A percentile compares a stretch with the other conserved stretches of the same genome.
Evolutionary conservation across 1,140 invertebrate species (phyloP).

Genomic region (Trachymyrmex cornetzi): DNA sequence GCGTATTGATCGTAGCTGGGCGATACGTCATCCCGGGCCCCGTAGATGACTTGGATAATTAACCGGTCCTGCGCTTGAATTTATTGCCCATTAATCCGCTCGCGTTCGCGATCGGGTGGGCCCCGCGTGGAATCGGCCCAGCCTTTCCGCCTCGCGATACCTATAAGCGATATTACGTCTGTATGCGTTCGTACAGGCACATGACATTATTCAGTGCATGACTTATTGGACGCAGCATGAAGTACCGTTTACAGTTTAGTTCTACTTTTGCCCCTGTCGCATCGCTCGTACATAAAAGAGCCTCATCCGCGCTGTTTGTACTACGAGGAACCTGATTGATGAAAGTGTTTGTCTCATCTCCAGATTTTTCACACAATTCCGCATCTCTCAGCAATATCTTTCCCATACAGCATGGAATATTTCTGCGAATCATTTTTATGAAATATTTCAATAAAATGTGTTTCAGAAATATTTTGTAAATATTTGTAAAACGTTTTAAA

Average conservation of each 20-base stretch:
- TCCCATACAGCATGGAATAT: no score
- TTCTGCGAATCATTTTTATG: no score
- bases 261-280: conserved; percentile 36
- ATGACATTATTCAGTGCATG: conserved; percentile 62
- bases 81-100: conserved; percentile 60
- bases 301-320: no score
- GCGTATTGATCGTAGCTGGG: conserved; percentile 36
- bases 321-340: background rate
- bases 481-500: no score
- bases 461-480: no score
- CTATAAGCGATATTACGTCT: background rate
- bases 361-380: conserved; percentile 6
- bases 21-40: conserved; percentile 40
- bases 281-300: background rate
- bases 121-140: conserved; percentile 19
- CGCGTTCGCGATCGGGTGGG: conserved; percentile 30
- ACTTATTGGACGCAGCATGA: conserved; percentile 49
- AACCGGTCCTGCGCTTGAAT: conserved; percentile 59
- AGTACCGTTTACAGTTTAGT: conserved; percentile 41
- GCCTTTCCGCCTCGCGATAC: conserved; percentile 51
- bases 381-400: background rate
- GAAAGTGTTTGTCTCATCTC: background rate
- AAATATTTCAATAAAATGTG: no score
- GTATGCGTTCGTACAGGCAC: conserved; percentile 16
- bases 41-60: conserved; percentile 63